These are phyloP conservation scores for Diploscapter pachys DNA, from an alignment of 1,140 invertebrate genomes.

Conservation along the genomic window DNA sequence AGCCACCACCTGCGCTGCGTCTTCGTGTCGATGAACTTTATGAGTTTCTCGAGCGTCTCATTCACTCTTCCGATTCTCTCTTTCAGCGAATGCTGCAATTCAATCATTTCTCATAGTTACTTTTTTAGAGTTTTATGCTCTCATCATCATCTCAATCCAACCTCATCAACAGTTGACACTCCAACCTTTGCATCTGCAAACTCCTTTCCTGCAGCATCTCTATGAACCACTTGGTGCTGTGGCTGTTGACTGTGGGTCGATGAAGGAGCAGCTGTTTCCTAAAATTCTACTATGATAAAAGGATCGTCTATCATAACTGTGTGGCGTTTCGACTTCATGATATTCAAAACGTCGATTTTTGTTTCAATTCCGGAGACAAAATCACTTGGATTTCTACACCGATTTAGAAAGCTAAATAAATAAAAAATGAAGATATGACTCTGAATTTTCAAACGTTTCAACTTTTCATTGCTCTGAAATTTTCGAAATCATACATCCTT, in stretches of 20 bases:
- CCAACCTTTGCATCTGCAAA: not conserved
- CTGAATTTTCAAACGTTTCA: not conserved
- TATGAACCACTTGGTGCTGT: not conserved
- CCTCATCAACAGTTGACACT: conserved; percentile 11
- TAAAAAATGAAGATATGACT: not conserved
- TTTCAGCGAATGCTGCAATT: conserved; percentile 29
- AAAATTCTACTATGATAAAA: not conserved
- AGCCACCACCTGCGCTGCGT: conserved; percentile 38
- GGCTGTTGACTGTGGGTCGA: not conserved
- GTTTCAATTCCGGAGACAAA: not conserved
- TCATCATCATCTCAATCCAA: not conserved
- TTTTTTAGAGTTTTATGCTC: not conserved
- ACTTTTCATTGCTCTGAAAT: not conserved
- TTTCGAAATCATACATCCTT: not conserved
- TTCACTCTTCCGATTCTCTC: conserved; percentile 27
- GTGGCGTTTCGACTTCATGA: not conserved
- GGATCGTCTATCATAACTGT: not conserved
- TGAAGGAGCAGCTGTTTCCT: conserved; percentile 8
- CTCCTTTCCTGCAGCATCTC: not conserved
- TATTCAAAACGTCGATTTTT: not conserved
- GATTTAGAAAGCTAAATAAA: conserved; percentile 1
- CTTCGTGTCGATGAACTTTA: conserved; percentile 34
- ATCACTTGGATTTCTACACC: conserved; percentile 3
- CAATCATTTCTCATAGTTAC: not conserved
- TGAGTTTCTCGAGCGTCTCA: conserved; percentile 27